phyloP scores from a whole-genome alignment of 2,797 vertebrate species.

The Darevskia mixta region DNA sequence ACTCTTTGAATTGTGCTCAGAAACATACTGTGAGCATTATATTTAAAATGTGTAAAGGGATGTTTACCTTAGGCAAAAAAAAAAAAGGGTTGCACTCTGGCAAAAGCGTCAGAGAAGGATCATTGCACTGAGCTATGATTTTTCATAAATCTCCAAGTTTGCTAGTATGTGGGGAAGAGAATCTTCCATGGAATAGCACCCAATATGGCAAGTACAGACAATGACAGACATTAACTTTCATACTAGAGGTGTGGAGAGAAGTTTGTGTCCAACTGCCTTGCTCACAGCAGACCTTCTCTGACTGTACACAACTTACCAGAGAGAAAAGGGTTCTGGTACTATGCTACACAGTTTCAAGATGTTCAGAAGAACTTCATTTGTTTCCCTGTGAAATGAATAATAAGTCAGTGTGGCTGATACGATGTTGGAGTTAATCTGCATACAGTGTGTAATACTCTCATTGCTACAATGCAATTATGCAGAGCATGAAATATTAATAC shows the following conservation, averaged over 20 bases:
- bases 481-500: constrained; percentile 12
- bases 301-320: rapidly evolving
- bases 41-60: no score
- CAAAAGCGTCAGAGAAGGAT: no score
- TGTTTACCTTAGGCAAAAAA: no score
- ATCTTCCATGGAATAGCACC: no score
- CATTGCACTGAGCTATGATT: no score
- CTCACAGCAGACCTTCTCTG: neutral
- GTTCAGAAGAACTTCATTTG: neutral
- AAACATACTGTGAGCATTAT: no score
- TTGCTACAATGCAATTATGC: constrained; percentile 7
- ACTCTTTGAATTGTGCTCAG: no score
- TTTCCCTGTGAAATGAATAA: neutral
- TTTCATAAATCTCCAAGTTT: no score
- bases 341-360: rapidly evolving
- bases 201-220: no score
- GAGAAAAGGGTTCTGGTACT: neutral
- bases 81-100: no score
- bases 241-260: neutral
- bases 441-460: neutral
- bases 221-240: neutral
- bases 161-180: no score
- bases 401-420: neutral
- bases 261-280: neutral
- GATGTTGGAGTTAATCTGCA: constrained; percentile 7